A percentile compares a stretch with the other conserved stretches of the same genome.
phyloP scores from a whole-genome alignment of 2,888 invertebrate species.

The Andrena minutula region DNA sequence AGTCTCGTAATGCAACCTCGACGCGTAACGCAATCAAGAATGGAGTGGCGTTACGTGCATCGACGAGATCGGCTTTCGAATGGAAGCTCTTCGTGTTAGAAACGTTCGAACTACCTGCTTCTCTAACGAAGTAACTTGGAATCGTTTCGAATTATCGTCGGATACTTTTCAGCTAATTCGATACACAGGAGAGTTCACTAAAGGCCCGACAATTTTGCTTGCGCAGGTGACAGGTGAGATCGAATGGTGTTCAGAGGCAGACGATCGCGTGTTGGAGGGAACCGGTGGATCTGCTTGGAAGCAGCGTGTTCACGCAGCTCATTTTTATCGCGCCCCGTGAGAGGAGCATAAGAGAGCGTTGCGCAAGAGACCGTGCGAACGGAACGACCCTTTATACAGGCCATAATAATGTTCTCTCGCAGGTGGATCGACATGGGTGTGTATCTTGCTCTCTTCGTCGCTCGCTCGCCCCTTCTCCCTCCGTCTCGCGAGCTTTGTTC shows the following conservation, averaged over 20 bases:
- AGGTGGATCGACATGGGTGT: conserved; percentile 60
- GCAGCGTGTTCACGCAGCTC: background rate
- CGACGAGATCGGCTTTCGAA: background rate
- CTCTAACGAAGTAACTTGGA: too few species aligned
- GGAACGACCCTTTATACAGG: conserved; percentile 75
- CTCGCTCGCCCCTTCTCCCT: background rate
- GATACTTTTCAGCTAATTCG: too few species aligned
- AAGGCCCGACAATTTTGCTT: too few species aligned
- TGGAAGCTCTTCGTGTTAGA: background rate
- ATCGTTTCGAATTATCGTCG: too few species aligned
- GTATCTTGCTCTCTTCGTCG: conserved; percentile 32
- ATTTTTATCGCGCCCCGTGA: conserved; percentile 55
- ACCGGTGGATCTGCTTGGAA: background rate
- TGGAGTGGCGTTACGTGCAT: background rate
- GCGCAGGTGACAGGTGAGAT: conserved; percentile 1
- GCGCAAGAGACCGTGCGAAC: conserved; percentile 81
- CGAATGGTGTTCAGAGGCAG: background rate
- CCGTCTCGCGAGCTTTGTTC: conserved; percentile 1
- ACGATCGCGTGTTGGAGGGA: background rate
- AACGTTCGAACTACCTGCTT: background rate
- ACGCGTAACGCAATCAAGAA: conserved; percentile 3
- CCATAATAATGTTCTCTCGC: conserved; percentile 53
- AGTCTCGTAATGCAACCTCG: conserved; percentile 22
- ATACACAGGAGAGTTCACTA: too few species aligned
- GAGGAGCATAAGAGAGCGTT: conserved; percentile 62